Evolutionary conservation across 2,888 invertebrate species (phyloP).

Genomic region (Macrophya annulata): DNA sequence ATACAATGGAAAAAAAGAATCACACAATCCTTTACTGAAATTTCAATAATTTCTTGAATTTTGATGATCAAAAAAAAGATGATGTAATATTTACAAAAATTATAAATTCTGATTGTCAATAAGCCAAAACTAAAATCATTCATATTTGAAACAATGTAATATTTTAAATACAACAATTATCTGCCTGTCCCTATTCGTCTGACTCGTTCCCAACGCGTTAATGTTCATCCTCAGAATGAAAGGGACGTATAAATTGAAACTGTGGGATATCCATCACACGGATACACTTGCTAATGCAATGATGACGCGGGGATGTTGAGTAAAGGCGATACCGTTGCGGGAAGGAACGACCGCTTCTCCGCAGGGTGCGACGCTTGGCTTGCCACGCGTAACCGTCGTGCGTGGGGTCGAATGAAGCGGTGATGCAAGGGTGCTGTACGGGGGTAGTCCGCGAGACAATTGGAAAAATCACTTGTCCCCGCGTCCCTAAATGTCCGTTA

Average conservation of each 20-base stretch:
- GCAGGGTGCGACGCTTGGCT: slow-evolving; percentile 76
- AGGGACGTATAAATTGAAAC: neutral
- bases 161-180: neutral
- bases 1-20: neutral
- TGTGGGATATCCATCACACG: slow-evolving; percentile 46
- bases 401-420: slow-evolving; percentile 58
- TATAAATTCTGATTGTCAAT: neutral
- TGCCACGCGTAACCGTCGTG: slow-evolving; percentile 70
- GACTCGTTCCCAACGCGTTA: too few relatives aligned
- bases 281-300: slow-evolving; percentile 48
- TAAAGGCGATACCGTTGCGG: slow-evolving; percentile 50
- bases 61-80: neutral
- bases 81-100: neutral
- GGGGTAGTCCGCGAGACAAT: slow-evolving; percentile 74
- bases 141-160: neutral
- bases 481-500: slow-evolving; percentile 68
- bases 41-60: neutral
- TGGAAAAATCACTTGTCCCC: slow-evolving; percentile 78
- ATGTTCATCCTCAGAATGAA: neutral
- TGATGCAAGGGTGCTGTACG: slow-evolving; percentile 37
- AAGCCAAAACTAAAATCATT: neutral
- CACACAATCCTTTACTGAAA: neutral
- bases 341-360: slow-evolving; percentile 51
- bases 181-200: neutral
- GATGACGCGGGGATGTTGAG: slow-evolving; percentile 53